Conservation (phyloP, 1,140 invertebrate genomes). For the Brachionus plicatilis region DNA sequence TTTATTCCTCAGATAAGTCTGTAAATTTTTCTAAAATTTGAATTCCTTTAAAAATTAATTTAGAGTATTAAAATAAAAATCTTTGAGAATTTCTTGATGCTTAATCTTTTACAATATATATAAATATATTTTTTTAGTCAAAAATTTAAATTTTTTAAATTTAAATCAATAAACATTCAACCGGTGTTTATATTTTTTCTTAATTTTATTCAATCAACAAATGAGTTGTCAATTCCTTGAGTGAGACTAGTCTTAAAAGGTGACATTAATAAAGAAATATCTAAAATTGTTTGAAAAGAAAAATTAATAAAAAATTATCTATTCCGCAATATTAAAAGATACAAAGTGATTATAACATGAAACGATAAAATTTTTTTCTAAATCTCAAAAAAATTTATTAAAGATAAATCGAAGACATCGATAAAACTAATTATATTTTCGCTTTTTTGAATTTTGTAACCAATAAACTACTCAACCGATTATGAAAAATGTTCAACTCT, state of each 20-base stretch:
- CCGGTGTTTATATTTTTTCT: too few relatives aligned
- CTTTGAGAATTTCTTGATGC: too few relatives aligned
- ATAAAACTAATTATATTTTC: conserved; percentile 17
- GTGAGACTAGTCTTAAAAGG: not conserved
- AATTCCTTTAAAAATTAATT: too few relatives aligned
- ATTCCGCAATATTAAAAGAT: not conserved
- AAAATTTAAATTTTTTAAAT: too few relatives aligned
- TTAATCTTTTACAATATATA: too few relatives aligned
- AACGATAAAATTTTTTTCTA: not conserved
- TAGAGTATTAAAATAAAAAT: too few relatives aligned
- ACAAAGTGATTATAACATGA: not conserved
- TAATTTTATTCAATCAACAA: too few relatives aligned
- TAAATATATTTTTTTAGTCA: too few relatives aligned
- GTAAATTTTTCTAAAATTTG: too few relatives aligned
- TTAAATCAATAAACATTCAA: too few relatives aligned
- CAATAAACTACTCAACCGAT: conserved; percentile 19
- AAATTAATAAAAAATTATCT: not conserved
- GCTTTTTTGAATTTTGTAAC: conserved; percentile 10
- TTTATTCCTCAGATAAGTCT: too few relatives aligned
- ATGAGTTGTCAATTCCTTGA: not conserved
- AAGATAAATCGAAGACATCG: conserved; percentile 17
- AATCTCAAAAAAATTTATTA: not conserved
- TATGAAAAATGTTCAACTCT: not conserved
- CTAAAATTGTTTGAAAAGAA: not conserved
- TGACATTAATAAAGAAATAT: not conserved